Conservation (phyloP, 2,113 vertebrate genomes). For the Cryptoleucopteryx plumbea region DNA sequence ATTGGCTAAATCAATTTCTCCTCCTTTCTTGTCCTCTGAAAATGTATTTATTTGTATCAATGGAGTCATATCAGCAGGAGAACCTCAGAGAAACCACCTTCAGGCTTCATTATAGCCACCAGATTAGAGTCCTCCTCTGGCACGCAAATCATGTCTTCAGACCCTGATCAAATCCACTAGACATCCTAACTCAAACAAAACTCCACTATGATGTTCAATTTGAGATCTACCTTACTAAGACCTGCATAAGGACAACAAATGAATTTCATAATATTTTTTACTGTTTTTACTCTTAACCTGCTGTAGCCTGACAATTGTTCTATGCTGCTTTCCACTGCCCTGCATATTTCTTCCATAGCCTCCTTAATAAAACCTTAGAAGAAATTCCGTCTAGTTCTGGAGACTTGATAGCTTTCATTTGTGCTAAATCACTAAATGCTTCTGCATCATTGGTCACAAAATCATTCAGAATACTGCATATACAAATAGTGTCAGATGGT, state of each 20-base stretch:
- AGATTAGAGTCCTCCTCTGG: neutral
- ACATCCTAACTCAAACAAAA: neutral
- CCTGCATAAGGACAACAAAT: neutral
- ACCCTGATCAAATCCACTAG: neutral
- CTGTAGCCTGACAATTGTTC: neutral
- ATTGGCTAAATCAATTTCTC: neutral
- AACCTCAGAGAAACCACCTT: neutral
- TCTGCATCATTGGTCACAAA: neutral
- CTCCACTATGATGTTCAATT: neutral
- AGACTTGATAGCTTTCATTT: neutral
- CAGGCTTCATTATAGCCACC: neutral
- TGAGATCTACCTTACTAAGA: neutral
- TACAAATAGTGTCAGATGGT: neutral
- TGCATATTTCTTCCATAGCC: neutral
- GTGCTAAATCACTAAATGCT: neutral
- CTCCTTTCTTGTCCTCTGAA: neutral
- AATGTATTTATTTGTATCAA: neutral
- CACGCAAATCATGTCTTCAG: neutral
- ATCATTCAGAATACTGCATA: neutral
- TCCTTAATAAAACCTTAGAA: neutral
- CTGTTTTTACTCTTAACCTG: neutral
- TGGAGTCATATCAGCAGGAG: neutral
- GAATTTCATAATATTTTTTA: neutral
- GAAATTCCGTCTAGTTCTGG: neutral
- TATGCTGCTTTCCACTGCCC: neutral